Evolutionary conservation across 2,888 invertebrate genomes (phyloP), one percentile per base, ranked within the genome.

Genomic region (Allygus modestus): DNA sequence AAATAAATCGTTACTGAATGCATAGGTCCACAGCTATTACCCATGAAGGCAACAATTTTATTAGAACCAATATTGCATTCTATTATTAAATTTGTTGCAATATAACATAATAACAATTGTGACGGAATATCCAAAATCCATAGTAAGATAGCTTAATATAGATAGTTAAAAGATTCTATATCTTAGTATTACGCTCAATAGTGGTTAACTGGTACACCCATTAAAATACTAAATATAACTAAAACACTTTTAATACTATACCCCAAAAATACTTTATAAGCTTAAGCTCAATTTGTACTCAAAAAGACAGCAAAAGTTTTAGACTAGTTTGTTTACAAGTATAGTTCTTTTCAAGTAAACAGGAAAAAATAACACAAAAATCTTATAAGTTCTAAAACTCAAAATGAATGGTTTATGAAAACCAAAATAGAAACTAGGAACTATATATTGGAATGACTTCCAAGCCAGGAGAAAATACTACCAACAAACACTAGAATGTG

Each of bases 401-500:
- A 15, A 9, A 17, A 46, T 1, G 1, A 17, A 46, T 7, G 9
- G 51, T 51, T 1, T 54, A 54, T 7, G n/a, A 54, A 23, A 54
- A 23, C 23, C 54, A 54, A 46, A 54, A 54, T 17, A 54, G 1
- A 54, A 54, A 54, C 65, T 65, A 65, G 65, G 28, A 65, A 65
- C 65, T 31, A 31, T 65, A 65, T 7, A 28, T 31, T 31, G 65
- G 65, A 65, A 65, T 65, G 65, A 65, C n/a, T 28, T 65, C 65
- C 65, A 65, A 65, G 28, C 2, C 5, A 58, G 1, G 23, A 12
- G 20, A 46, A n/a, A 54, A 54, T 54, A 54, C 20, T 54, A 23
- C 20, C 65, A 65, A 31, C 15, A 58, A 23, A 51, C 17, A 20
- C 5, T 65, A 1, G 28, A 28, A 11, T 7, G 28, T 31, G 15